Conservation (phyloP, 2,888 invertebrate species). For the Actias luna region DNA sequence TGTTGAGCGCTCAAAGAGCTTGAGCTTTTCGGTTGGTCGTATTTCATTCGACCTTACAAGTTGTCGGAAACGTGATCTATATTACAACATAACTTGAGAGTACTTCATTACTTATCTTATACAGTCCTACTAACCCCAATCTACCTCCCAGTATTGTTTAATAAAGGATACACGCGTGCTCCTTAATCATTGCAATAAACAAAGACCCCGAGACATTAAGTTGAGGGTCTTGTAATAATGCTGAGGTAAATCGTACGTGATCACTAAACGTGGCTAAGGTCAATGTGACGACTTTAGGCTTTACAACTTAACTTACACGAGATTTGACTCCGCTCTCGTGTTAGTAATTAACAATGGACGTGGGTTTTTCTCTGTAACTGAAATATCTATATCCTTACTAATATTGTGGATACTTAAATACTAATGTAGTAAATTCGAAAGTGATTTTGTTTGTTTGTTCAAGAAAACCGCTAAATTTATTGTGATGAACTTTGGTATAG, state of each 20-base stretch:
- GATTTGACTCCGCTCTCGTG: background rate
- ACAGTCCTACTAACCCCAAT: background rate
- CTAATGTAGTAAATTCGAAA: too few species aligned
- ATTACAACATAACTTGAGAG: background rate
- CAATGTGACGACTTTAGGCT: slow-evolving; percentile 1
- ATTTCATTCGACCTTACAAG: background rate
- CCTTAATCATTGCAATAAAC: slow-evolving; percentile 37
- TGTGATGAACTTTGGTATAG: too few species aligned
- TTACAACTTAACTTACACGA: slow-evolving; percentile 1
- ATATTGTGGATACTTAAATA: too few species aligned
- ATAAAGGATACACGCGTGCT: slow-evolving; percentile 31
- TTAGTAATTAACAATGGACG: slow-evolving; percentile 5
- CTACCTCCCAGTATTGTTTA: slow-evolving; percentile 24
- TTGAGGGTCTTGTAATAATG: slow-evolving; percentile 10
- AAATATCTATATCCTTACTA: background rate
- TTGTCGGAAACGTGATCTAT: background rate
- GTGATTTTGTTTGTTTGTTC: too few species aligned
- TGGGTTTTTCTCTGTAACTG: background rate
- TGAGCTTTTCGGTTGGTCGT: background rate
- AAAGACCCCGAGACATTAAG: slow-evolving; percentile 22
- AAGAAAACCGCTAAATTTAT: too few species aligned
- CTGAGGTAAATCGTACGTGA: slow-evolving; percentile 11
- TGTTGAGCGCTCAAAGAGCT: background rate
- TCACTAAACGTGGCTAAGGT: background rate
- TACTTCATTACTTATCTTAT: background rate